A percentile compares a stretch with the other conserved stretches of the same genome.
These are phyloP conservation scores for Antrozous pallidus DNA, from an alignment of 2,797 vertebrate genomes.

Conservation along the genomic window DNA sequence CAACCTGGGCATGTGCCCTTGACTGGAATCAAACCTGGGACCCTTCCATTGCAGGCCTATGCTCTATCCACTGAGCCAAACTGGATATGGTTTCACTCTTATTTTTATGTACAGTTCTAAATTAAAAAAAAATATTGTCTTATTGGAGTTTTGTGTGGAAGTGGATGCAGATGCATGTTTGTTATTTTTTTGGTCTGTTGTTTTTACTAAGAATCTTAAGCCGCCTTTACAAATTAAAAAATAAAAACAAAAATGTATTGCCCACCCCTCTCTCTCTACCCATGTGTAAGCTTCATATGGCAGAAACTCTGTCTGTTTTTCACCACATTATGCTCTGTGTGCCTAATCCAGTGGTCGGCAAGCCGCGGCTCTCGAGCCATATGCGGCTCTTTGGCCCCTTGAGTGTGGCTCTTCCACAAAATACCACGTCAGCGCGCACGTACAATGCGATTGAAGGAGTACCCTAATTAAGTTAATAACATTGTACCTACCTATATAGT, in stretches of 20 bases:
- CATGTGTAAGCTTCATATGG: not conserved
- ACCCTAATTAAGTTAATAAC: too few species aligned
- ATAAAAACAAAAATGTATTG: not conserved
- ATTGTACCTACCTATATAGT: too few species aligned
- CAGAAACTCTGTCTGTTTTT: not conserved
- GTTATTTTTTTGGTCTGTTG: not conserved
- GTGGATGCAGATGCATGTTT: not conserved
- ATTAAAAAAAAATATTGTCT: not conserved
- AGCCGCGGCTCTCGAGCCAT: too few species aligned
- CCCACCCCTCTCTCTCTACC: not conserved
- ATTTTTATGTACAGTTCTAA: not conserved
- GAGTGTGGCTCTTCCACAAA: too few species aligned
- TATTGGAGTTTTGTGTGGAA: not conserved
- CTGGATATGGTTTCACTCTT: not conserved
- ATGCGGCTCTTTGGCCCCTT: too few species aligned
- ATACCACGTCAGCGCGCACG: too few species aligned
- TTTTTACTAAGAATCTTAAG: not conserved
- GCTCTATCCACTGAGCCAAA: not conserved
- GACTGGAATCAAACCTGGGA: not conserved
- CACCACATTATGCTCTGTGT: not conserved
- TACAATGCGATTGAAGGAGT: too few species aligned
- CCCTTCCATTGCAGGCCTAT: not conserved
- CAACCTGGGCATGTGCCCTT: too few species aligned
- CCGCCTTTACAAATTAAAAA: not conserved
- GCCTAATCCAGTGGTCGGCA: too few species aligned